Base-by-base conservation (phyloP, 2,888 invertebrate species). In the Margaritifera margaritifera region DNA sequence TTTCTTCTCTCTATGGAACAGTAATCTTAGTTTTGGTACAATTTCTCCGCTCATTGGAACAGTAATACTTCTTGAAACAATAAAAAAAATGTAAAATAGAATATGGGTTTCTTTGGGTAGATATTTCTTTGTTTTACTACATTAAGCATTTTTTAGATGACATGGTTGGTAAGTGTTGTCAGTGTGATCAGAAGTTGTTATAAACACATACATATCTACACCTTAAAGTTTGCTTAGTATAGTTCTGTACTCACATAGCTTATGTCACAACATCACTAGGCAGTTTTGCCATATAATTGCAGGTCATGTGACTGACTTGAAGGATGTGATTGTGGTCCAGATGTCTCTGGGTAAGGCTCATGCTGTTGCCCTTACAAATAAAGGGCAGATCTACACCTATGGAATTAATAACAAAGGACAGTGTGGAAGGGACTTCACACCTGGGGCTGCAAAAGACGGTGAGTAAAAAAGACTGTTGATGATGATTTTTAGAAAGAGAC, bases 321-420 rank as follows among this genome's bases (percentile, higher is more conserved):
- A 93, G 71, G 94, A 95, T 62, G 93, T 94, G 75, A 92, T 92
- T 75, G 92, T 95, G 24, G 92, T 92, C 0, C 92, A 94, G 91
- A 94, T 97, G 5, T 94, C 95, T 0, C 91, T 99, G 70, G 99
- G 99, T 4, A 99, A 99, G 91, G 98, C 98, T 0, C 99, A 99
- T 86, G 95, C 95, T n/a, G 95, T 96, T 0, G 95, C 94, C 0
- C 91, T 99, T 19, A 96, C 95, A 20, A 94, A 93, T 80, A 95
- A 95, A 86, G 99, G 99, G 0, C 94, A 95, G 81, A 93, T 98
- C 4, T 98, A 94, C 89, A 97, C 98, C 0, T 98, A 98, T 90
- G 99, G 99, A 6, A 95, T 98, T 74, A 99, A 99, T 90, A 98
- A 99, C 89, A 97, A 98, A 89, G 97, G 97, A 1, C 99, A 99